Percentiles rank a stretch among this genome's conserved stretches.
Evolutionary conservation across 2,888 invertebrate genomes (phyloP).

Genomic region (Perizoma affinitatum): DNA sequence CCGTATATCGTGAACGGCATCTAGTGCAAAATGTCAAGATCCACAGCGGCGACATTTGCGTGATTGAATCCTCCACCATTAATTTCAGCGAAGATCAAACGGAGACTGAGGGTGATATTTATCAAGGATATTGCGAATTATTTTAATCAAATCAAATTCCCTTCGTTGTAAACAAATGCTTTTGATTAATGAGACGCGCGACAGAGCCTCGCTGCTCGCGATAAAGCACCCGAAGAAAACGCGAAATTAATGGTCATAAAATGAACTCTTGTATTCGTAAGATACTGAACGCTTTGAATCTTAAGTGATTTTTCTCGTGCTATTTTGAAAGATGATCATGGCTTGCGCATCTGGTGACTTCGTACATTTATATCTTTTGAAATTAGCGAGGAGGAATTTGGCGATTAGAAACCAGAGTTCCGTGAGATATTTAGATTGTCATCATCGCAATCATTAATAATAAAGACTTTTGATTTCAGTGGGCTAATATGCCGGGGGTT

Average conservation of each 20-base stretch:
- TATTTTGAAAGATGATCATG: conserved; percentile 74
- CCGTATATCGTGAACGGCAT: conserved; percentile 34
- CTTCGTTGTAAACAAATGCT: conserved; percentile 85
- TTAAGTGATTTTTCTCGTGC: conserved; percentile 80
- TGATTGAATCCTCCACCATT: conserved; percentile 83
- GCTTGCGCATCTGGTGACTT: conserved; percentile 77
- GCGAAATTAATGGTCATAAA: conserved; percentile 84
- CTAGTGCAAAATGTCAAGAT: conserved; percentile 54
- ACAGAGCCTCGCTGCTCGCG: conserved; percentile 81
- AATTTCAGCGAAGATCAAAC: conserved; percentile 83
- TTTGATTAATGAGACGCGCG: conserved; percentile 84
- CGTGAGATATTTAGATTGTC: conserved; percentile 81
- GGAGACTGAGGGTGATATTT: conserved; percentile 84
- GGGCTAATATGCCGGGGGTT: conserved; percentile 77
- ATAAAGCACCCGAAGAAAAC: conserved; percentile 83
- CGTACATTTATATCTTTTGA: conserved; percentile 71
- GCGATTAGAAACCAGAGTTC: conserved; percentile 66
- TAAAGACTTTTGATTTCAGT: conserved; percentile 82
- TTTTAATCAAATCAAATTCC: conserved; percentile 85
- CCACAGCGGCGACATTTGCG: conserved; percentile 69
- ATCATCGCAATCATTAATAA: conserved; percentile 80
- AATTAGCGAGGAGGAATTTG: conserved; percentile 65
- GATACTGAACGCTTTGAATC: conserved; percentile 81
- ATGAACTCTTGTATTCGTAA: conserved; percentile 83
- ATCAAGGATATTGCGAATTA: conserved; percentile 85